Conservation (phyloP, 2,113 vertebrate genomes). For the Fregata magnificens region DNA sequence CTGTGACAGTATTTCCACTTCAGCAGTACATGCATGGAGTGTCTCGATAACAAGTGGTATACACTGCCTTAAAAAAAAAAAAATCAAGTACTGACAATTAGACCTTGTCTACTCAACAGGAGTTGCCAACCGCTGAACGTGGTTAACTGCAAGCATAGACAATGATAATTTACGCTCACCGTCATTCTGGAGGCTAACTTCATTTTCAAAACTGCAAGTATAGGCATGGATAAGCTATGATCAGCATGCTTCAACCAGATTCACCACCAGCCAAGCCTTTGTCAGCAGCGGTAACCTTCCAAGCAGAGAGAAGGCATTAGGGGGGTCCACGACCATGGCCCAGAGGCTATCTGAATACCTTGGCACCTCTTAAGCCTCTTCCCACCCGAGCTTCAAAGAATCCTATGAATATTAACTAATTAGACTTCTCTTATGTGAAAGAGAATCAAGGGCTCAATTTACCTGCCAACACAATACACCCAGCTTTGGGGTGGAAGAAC, state of each 20-base stretch:
- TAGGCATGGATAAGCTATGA: slow-evolving; percentile 40
- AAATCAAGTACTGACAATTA: neutral
- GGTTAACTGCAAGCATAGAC: slow-evolving; percentile 51
- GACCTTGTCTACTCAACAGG: neutral
- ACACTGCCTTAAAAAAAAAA: neutral
- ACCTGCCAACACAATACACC: neutral
- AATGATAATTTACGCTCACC: slow-evolving; percentile 24
- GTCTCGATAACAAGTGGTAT: neutral
- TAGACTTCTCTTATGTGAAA: neutral
- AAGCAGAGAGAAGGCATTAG: neutral
- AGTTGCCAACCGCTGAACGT: neutral
- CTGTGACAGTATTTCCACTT: neutral
- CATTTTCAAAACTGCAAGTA: slow-evolving; percentile 42
- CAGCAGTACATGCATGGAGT: neutral
- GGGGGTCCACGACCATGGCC: neutral
- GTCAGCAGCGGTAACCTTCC: slow-evolving; percentile 32
- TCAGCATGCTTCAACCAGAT: slow-evolving; percentile 33
- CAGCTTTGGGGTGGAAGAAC: neutral
- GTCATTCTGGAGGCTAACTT: slow-evolving; percentile 49
- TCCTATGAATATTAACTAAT: neutral
- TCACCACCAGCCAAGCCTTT: slow-evolving; percentile 23
- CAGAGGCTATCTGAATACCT: neutral
- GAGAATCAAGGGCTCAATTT: neutral
- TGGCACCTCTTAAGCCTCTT: neutral
- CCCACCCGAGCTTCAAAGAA: neutral